Percentiles rank a stretch among this genome's conserved stretches.
Evolutionary conservation across 2,888 invertebrate species (phyloP).

Genomic region (Tinea pellionella): DNA sequence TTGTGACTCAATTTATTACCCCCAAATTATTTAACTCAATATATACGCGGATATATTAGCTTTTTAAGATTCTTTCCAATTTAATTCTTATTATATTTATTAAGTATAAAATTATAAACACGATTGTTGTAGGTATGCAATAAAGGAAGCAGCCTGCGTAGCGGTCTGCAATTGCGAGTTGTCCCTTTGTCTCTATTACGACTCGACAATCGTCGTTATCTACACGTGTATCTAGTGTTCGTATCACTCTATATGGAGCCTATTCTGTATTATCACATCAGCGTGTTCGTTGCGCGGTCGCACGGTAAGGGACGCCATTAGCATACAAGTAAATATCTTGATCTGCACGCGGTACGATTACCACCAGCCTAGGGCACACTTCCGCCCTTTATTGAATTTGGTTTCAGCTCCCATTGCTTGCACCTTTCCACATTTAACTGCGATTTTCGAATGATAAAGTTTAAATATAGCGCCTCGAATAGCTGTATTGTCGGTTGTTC

Average conservation of each 20-base stretch:
- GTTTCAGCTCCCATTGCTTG: constrained; percentile 45
- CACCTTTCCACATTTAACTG: constrained; percentile 3
- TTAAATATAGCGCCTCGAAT: constrained; percentile 1
- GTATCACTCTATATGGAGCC: constrained; percentile 62
- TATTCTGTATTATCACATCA: constrained; percentile 63
- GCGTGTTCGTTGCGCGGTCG: constrained; percentile 41
- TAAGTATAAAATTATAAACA: neutral
- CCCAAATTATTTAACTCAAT: neutral
- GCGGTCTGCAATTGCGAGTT: constrained; percentile 22
- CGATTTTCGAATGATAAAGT: constrained; percentile 5
- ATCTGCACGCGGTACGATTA: constrained; percentile 46
- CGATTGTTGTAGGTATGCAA: neutral
- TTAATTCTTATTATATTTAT: neutral
- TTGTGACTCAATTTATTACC: neutral
- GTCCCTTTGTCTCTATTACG: constrained; percentile 61
- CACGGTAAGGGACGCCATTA: constrained; percentile 58
- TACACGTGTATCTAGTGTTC: constrained; percentile 57
- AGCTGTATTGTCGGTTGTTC: constrained; percentile 4
- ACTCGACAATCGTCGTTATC: constrained; percentile 46
- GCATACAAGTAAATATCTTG: constrained; percentile 66
- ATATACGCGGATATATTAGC: neutral
- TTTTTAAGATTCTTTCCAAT: neutral
- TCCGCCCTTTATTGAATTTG: constrained; percentile 62
- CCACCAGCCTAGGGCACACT: constrained; percentile 34
- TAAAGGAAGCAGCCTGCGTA: neutral